These are phyloP conservation scores for Mechanitis mazaeus DNA, from an alignment of 2,888 invertebrate genomes.

Conservation along the genomic window DNA sequence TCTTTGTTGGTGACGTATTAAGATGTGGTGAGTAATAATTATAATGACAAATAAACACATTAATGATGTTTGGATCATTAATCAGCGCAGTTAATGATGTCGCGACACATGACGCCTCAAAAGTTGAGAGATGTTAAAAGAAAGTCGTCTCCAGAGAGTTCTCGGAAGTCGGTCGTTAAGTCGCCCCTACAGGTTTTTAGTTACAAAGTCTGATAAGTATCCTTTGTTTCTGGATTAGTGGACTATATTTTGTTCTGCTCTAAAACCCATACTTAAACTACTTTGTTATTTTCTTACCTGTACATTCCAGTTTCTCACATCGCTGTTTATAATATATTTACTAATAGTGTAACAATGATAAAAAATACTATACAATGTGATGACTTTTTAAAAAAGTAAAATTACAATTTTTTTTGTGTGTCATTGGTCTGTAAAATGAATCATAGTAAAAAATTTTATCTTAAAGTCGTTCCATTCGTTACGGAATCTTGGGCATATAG, in stretches of 20 bases:
- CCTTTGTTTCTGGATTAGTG: background rate
- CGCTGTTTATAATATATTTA: background rate
- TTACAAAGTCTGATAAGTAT: slow-evolving; percentile 5
- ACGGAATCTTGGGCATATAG: background rate
- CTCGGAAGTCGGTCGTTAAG: background rate
- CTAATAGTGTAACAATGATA: background rate
- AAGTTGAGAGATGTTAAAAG: background rate
- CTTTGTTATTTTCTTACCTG: too few species aligned
- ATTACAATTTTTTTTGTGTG: background rate
- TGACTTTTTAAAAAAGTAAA: background rate
- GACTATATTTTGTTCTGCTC: background rate
- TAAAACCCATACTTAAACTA: too few species aligned
- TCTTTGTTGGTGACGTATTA: too few species aligned
- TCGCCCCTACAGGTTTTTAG: background rate
- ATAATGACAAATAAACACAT: background rate
- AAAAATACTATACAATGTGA: background rate
- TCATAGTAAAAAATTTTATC: background rate
- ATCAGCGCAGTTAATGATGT: slow-evolving; percentile 2
- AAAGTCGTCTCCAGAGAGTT: background rate
- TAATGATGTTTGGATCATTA: slow-evolving; percentile 1
- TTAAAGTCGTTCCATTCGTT: background rate
- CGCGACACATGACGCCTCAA: background rate
- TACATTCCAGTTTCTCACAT: background rate
- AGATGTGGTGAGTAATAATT: background rate
- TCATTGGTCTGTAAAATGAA: background rate